Conservation (phyloP, 2,113 vertebrate species). For the Gambusia holbrooki region DNA sequence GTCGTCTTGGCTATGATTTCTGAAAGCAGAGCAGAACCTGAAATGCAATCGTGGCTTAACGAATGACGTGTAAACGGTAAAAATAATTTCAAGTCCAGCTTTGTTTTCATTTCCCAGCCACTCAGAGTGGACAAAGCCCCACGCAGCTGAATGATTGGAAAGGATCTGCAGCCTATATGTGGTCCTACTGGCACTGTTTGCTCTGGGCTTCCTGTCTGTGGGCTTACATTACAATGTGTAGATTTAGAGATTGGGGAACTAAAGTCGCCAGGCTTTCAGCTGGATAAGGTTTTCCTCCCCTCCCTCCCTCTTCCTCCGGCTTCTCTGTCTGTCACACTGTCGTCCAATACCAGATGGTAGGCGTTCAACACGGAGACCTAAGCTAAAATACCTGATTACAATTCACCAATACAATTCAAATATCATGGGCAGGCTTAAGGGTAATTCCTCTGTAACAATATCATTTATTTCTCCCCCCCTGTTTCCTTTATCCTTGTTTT, state of each 20-base stretch:
- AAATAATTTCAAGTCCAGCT: conserved; percentile 29
- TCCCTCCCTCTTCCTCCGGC: conserved; percentile 65
- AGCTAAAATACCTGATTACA: conserved; percentile 99
- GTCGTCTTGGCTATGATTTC: conserved; percentile 3
- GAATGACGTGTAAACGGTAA: neutral
- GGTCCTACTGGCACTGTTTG: conserved; percentile 85
- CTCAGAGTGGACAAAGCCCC: conserved; percentile 46
- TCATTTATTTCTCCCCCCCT: conserved; percentile 95
- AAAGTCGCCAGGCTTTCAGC: conserved; percentile 88
- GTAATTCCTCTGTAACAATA: conserved; percentile 97
- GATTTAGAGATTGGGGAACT: conserved; percentile 93
- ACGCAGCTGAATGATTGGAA: conserved; percentile 52
- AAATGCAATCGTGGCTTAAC: conserved; percentile 2
- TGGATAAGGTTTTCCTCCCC: conserved; percentile 76
- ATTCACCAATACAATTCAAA: conserved; percentile 92
- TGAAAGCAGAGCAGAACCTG: conserved; percentile 21
- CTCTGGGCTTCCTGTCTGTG: conserved; percentile 90
- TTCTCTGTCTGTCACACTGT: conserved; percentile 83
- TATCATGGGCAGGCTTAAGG: conserved; percentile 90
- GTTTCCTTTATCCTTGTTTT: conserved; percentile 90
- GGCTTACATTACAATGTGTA: conserved; percentile 95
- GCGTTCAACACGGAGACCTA: conserved; percentile 88
- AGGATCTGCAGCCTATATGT: conserved; percentile 55
- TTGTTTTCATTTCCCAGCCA: conserved; percentile 19
- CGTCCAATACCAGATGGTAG: conserved; percentile 87